These are phyloP conservation scores for Ormyrus labotus DNA, from an alignment of 2,888 invertebrate genomes.

Conservation along the genomic window DNA sequence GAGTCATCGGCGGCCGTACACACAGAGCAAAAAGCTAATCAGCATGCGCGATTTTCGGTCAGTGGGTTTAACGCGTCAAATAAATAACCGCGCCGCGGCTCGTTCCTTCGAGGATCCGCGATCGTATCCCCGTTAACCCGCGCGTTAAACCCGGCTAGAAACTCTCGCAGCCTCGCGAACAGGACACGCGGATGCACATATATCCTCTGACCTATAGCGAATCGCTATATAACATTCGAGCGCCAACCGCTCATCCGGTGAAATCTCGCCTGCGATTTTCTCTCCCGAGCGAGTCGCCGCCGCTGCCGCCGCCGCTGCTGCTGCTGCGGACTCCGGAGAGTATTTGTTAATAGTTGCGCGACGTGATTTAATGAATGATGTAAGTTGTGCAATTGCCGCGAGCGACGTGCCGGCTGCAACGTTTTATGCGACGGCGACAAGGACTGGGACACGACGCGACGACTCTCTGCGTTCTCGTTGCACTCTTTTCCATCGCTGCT, in stretches of 20 bases:
- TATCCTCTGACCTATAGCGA: conserved; percentile 39
- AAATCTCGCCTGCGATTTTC: conserved; percentile 28
- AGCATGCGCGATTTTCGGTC: too few relatives aligned
- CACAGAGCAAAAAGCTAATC: too few relatives aligned
- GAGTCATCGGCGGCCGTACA: too few relatives aligned
- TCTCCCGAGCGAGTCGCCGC: conserved; percentile 2
- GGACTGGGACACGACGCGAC: background rate
- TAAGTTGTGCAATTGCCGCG: conserved; percentile 32
- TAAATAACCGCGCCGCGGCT: too few relatives aligned
- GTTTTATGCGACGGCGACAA: conserved; percentile 10
- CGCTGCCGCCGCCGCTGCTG: too few relatives aligned
- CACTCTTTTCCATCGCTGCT: background rate
- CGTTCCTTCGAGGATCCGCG: too few relatives aligned
- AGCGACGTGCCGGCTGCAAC: conserved; percentile 5
- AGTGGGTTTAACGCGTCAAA: too few relatives aligned
- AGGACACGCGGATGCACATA: conserved; percentile 39
- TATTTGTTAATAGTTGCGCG: conserved; percentile 21
- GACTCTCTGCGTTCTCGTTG: background rate
- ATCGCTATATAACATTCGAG: background rate
- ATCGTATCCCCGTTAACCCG: background rate
- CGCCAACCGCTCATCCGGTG: conserved; percentile 31
- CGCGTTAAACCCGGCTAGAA: conserved; percentile 1
- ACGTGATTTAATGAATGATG: conserved; percentile 37
- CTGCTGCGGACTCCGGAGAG: background rate
- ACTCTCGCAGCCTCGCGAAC: background rate